Percentiles rank a stretch among this genome's conserved stretches.
Conservation (phyloP, 2,113 vertebrate species). For the Pyxicephalus adspersus region DNA sequence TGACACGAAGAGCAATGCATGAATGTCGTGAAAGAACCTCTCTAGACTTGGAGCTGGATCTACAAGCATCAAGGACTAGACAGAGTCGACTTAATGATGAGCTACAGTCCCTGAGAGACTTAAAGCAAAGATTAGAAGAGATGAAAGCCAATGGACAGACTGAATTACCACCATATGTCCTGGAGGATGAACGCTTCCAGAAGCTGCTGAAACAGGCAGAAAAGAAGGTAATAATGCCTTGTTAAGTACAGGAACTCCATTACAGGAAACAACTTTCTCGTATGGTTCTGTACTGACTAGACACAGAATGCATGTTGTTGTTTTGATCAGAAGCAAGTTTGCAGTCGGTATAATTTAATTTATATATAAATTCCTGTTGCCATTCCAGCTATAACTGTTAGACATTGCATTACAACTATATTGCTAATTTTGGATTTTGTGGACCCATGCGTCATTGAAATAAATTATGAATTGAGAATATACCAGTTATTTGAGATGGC, state of each 20-base stretch:
- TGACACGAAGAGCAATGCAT: slow-evolving; percentile 61
- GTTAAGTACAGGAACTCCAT: neutral
- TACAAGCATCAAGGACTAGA: slow-evolving; percentile 78
- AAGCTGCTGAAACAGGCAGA: slow-evolving; percentile 78
- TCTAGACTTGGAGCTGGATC: slow-evolving; percentile 84
- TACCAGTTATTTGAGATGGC: no score
- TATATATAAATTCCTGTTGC: no score
- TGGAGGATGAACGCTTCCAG: slow-evolving; percentile 80
- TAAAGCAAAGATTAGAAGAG: slow-evolving; percentile 76
- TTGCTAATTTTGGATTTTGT: no score
- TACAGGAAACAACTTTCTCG: no score
- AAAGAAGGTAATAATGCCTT: slow-evolving; percentile 71
- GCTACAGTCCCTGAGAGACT: slow-evolving; percentile 74
- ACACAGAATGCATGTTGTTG: no score
- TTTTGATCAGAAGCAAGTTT: no score
- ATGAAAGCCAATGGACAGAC: slow-evolving; percentile 75
- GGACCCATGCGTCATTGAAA: no score
- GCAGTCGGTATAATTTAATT: no score
- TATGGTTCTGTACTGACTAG: no score
- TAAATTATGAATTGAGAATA: no score
- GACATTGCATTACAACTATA: no score
- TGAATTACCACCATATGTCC: slow-evolving; percentile 70
- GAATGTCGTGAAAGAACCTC: slow-evolving; percentile 75
- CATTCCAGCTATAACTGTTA: no score
- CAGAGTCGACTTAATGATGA: slow-evolving; percentile 82